phyloP scores from a whole-genome alignment of 2,888 invertebrate species.

The Tinea semifulvella region DNA sequence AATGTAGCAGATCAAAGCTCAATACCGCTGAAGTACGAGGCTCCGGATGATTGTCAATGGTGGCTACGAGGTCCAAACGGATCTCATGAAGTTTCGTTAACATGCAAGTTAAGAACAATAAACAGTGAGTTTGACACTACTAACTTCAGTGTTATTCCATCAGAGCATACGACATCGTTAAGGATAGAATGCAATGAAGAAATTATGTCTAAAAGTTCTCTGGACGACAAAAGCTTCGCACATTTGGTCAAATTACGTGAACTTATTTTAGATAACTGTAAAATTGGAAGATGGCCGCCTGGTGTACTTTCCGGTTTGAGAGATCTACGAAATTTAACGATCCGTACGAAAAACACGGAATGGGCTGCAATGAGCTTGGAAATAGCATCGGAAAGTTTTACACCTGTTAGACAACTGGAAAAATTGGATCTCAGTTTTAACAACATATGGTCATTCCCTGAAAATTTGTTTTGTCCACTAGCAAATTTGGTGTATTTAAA shows the following conservation, averaged over 20 bases:
- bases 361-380: slow-evolving; percentile 88
- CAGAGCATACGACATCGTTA: slow-evolving; percentile 82
- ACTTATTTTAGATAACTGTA: slow-evolving; percentile 85
- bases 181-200: slow-evolving; percentile 83
- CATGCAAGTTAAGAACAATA: slow-evolving; percentile 82
- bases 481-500: slow-evolving; percentile 83
- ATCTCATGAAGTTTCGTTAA: slow-evolving; percentile 77
- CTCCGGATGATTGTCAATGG: slow-evolving; percentile 88
- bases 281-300: slow-evolving; percentile 83
- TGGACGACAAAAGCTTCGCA: slow-evolving; percentile 80
- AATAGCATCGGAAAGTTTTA: slow-evolving; percentile 80
- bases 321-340: slow-evolving; percentile 84
- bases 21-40: slow-evolving; percentile 72
- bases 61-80: slow-evolving; percentile 70
- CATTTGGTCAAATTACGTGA: slow-evolving; percentile 83
- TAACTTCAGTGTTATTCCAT: slow-evolving; percentile 86
- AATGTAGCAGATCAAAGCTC: slow-evolving; percentile 60
- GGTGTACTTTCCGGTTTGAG: slow-evolving; percentile 81
- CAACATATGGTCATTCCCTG: slow-evolving; percentile 90
- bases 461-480: slow-evolving; percentile 84
- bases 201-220: slow-evolving; percentile 80
- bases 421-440: slow-evolving; percentile 86
- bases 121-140: slow-evolving; percentile 90
- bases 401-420: slow-evolving; percentile 80
- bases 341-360: slow-evolving; percentile 84